Evolutionary conservation across 2,113 vertebrate species (phyloP).

Genomic region (Phocoena phocoena): DNA sequence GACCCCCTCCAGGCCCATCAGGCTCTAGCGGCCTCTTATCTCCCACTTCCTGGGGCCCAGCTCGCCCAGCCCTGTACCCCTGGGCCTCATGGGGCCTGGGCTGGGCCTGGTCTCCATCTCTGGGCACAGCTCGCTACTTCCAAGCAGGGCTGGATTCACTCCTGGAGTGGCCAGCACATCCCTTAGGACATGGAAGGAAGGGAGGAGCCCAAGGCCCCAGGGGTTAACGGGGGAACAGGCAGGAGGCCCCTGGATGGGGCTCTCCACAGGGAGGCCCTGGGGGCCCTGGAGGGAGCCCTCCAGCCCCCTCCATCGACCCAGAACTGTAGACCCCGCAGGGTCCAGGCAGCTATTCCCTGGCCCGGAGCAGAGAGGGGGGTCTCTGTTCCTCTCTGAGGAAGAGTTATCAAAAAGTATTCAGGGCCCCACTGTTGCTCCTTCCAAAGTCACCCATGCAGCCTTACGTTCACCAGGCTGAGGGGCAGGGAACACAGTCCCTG

Average conservation of each 20-base stretch:
- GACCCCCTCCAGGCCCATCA: background rate
- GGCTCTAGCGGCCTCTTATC: background rate
- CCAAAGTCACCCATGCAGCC: background rate
- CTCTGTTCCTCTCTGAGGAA: conserved; percentile 12
- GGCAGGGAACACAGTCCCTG: background rate
- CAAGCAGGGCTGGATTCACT: rapidly evolving
- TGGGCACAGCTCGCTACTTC: background rate
- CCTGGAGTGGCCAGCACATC: rapidly evolving
- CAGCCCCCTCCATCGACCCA: background rate
- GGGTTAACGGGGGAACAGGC: background rate
- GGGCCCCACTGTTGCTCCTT: background rate
- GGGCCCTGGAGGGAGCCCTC: too few species aligned
- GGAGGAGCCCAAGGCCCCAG: background rate
- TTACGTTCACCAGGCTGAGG: background rate
- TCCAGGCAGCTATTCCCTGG: background rate
- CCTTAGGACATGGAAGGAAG: background rate
- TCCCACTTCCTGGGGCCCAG: background rate
- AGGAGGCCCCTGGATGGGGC: background rate
- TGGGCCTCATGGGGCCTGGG: rapidly evolving
- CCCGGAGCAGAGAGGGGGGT: too few species aligned
- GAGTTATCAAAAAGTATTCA: conserved; percentile 8
- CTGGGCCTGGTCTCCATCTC: background rate
- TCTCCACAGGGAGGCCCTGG: background rate
- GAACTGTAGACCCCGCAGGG: background rate
- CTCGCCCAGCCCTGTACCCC: rapidly evolving